These are phyloP conservation scores for Syncerus caffer DNA, from an alignment of 2,797 vertebrate genomes.

Conservation along the genomic window DNA sequence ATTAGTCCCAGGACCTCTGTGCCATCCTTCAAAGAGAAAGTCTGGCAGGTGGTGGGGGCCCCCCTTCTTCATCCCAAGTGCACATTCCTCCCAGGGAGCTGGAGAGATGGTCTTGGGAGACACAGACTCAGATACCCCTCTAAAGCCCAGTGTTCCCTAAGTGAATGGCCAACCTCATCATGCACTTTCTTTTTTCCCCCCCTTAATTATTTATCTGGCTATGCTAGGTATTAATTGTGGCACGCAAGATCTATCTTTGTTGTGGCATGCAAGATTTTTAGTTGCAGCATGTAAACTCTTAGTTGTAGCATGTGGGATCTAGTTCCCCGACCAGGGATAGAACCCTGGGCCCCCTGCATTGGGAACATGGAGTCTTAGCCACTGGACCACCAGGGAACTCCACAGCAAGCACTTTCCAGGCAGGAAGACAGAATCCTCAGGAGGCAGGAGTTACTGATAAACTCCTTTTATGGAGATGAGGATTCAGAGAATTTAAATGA, in stretches of 20 bases:
- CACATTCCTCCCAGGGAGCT: neutral
- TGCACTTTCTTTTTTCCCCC: neutral
- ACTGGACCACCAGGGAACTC: neutral
- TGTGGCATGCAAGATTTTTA: neutral
- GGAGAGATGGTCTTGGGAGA: neutral
- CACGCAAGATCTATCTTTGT: neutral
- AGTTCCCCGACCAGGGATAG: neutral
- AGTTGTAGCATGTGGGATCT: neutral
- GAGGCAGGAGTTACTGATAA: neutral
- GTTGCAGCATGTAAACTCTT: neutral
- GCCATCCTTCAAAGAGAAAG: neutral
- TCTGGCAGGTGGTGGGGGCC: neutral
- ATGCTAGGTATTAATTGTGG: neutral
- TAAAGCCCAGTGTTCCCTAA: neutral
- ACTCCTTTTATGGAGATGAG: neutral
- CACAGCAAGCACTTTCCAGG: neutral
- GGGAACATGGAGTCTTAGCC: neutral
- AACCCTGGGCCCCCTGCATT: neutral
- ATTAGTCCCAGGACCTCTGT: neutral
- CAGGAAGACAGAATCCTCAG: neutral
- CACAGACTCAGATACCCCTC: neutral
- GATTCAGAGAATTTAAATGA: conserved; percentile 12
- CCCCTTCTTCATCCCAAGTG: neutral
- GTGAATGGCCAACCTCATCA: neutral
- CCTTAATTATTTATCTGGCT: neutral